Percentiles rank a stretch among this genome's conserved stretches.
These are phyloP conservation scores for Nebria salina DNA, from an alignment of 2,888 invertebrate genomes.

Conservation along the genomic window DNA sequence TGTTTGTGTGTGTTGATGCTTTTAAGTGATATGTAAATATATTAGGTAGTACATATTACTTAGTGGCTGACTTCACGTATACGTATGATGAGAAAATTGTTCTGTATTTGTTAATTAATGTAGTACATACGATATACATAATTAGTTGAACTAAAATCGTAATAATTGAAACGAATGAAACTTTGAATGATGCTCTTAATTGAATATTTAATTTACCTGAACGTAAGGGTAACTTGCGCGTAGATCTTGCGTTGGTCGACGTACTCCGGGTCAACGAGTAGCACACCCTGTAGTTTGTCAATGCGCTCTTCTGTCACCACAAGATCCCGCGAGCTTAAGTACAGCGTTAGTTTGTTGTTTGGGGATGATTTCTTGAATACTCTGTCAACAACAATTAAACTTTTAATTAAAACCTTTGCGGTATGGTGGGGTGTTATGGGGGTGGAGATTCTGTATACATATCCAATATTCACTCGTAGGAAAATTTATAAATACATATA, in stretches of 20 bases:
- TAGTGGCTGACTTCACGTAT: no score
- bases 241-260: constrained; percentile 84
- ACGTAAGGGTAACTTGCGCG: constrained; percentile 89
- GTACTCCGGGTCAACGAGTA: constrained; percentile 90
- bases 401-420: background rate
- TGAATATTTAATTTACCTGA: constrained; percentile 71
- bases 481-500: background rate
- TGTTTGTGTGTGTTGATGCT: background rate
- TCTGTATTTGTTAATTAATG: no score
- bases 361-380: constrained; percentile 90
- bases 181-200: background rate
- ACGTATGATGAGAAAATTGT: no score
- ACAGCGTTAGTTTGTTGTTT: constrained; percentile 85
- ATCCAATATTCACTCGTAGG: background rate
- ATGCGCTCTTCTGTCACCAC: constrained; percentile 78
- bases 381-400: constrained; percentile 61
- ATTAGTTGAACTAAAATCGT: no score
- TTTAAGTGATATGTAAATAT: background rate
- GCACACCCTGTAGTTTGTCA: constrained; percentile 87
- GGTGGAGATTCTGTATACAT: background rate
- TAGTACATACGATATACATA: no score
- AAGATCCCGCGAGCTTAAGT: constrained; percentile 83
- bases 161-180: no score
- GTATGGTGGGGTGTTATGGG: no score
- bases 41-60: background rate